Conservation (phyloP, 2,797 vertebrate species). For the Schizopygopsis pylzovi region DNA sequence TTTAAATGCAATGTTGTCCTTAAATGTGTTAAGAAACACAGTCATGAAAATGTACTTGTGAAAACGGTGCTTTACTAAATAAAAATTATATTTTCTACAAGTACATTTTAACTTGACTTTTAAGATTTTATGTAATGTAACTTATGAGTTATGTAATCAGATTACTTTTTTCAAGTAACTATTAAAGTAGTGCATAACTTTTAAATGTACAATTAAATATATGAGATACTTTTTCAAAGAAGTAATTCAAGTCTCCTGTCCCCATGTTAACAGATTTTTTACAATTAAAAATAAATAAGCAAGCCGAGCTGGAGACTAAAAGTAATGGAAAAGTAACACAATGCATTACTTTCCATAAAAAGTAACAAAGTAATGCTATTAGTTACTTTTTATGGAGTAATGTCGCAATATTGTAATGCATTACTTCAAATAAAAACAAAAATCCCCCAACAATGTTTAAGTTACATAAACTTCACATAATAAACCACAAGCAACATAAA, state of each 20-base stretch:
- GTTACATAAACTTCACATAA: not conserved
- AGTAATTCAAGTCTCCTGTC: not conserved
- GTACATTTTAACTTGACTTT: too few relatives aligned
- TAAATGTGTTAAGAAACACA: not conserved
- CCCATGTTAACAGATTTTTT: not conserved
- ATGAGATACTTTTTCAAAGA: not conserved
- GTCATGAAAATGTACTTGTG: not conserved
- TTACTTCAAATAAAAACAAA: too few relatives aligned
- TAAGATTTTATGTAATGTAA: not conserved
- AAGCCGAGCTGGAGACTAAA: not conserved
- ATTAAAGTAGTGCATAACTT: not conserved
- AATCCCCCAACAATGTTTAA: not conserved
- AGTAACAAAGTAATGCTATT: not conserved
- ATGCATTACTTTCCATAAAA: not conserved
- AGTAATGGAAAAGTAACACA: not conserved
- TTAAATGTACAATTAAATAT: too few relatives aligned
- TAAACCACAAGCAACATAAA: not conserved
- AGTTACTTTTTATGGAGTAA: not conserved
- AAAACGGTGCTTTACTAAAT: not conserved
- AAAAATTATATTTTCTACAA: not conserved
- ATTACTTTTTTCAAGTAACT: not conserved
- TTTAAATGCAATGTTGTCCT: not conserved
- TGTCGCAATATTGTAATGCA: too few relatives aligned
- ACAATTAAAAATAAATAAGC: too few relatives aligned
- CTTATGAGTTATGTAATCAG: not conserved